Evolutionary conservation across 1,140 invertebrate species (phyloP).

Genomic region (Probaryconus sp.): DNA sequence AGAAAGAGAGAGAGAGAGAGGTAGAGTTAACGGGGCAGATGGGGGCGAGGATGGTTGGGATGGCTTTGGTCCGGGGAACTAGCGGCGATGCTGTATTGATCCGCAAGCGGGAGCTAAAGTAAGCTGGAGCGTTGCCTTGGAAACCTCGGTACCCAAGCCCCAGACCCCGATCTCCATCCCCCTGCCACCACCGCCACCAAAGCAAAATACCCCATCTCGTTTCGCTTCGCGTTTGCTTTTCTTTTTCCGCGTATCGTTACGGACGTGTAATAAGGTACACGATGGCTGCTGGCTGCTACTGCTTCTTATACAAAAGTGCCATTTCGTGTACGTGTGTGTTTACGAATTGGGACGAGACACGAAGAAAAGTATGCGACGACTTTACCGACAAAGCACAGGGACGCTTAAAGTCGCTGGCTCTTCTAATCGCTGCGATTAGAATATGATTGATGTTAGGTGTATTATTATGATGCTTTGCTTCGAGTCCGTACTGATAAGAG

Average conservation of each 20-base stretch:
- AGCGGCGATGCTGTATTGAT: constrained; percentile 77
- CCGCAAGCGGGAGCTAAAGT: constrained; percentile 74
- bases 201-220: constrained; percentile 53
- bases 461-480: too few species aligned
- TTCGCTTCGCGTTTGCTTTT: constrained; percentile 24
- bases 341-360: constrained; percentile 42
- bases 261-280: constrained; percentile 60
- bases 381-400: constrained; percentile 49
- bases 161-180: constrained; percentile 38
- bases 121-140: constrained; percentile 79
- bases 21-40: constrained; percentile 5
- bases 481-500: too few species aligned
- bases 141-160: constrained; percentile 78
- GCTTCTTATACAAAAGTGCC: constrained; percentile 40
- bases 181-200: constrained; percentile 58
- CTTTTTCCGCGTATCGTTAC: constrained; percentile 39
- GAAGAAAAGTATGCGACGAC: constrained; percentile 32
- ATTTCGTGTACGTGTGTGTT: constrained; percentile 46
- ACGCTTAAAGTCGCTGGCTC: too few species aligned
- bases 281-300: too few species aligned
- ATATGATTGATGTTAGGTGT: too few species aligned
- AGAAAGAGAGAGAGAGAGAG: constrained; percentile 14
- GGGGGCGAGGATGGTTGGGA: constrained; percentile 54
- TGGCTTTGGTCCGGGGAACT: constrained; percentile 76
- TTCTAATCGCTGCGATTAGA: too few species aligned